Evolutionary conservation across 2,113 vertebrate species (phyloP).

Genomic region (Percopsis transmontana): DNA sequence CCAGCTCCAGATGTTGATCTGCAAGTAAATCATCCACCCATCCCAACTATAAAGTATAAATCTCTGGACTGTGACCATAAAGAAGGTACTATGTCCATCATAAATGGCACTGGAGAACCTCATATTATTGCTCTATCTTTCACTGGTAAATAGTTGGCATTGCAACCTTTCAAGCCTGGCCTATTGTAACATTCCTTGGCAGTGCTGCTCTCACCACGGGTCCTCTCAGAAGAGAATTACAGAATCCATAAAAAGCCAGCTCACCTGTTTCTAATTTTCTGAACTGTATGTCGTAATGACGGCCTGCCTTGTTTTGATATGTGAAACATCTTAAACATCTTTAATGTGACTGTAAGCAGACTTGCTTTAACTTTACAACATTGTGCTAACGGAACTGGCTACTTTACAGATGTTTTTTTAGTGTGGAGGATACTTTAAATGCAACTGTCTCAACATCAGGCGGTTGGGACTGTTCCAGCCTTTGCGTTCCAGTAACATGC

Average conservation of each 20-base stretch:
- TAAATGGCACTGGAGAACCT: slow-evolving; percentile 44
- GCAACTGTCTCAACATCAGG: too few species aligned
- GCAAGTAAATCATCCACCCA: slow-evolving; percentile 22
- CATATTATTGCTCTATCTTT: slow-evolving; percentile 60
- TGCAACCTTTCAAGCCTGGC: slow-evolving; percentile 9
- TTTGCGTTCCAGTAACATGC: too few species aligned
- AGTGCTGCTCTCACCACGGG: background rate
- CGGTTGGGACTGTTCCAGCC: too few species aligned
- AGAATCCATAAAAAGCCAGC: background rate
- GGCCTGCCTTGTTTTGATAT: slow-evolving; percentile 16
- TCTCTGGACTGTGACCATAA: slow-evolving; percentile 34
- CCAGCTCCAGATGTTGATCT: slow-evolving; percentile 73
- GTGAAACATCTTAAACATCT: background rate
- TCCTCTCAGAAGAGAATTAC: background rate
- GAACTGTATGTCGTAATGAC: too few species aligned
- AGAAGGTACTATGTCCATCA: slow-evolving; percentile 35
- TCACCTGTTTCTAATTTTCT: background rate
- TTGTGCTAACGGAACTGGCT: too few species aligned
- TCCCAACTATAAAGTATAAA: slow-evolving; percentile 31
- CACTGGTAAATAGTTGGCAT: slow-evolving; percentile 63
- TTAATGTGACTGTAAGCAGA: too few species aligned
- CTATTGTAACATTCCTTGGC: background rate
- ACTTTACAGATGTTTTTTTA: too few species aligned
- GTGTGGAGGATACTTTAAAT: too few species aligned
- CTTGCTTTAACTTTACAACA: too few species aligned